phyloP scores from a whole-genome alignment of 2,797 vertebrate species.

The Heliangelus exortis region DNA sequence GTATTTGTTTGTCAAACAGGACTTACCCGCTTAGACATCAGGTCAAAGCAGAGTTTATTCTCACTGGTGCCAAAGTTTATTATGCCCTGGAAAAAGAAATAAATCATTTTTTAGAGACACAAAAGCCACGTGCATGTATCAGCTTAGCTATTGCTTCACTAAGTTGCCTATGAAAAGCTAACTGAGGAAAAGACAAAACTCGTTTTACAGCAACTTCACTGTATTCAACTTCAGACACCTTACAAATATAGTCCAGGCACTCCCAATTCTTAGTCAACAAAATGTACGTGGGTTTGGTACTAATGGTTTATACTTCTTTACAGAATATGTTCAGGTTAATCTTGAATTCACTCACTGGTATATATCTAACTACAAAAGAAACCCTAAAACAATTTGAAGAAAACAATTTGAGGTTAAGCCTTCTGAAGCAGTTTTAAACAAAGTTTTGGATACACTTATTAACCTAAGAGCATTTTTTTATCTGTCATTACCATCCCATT shows the following conservation, averaged over 20 bases:
- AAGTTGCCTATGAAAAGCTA: neutral
- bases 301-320: neutral
- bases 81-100: conserved; percentile 83
- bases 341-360: neutral
- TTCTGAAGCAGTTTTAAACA: neutral
- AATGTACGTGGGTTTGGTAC: neutral
- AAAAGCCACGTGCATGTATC: neutral
- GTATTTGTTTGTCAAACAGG: neutral
- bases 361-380: neutral
- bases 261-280: neutral
- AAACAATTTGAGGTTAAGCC: neutral
- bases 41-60: conserved; percentile 95
- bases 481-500: neutral
- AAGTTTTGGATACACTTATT: neutral
- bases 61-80: conserved; percentile 96
- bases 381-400: neutral
- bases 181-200: neutral
- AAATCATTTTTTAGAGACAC: neutral
- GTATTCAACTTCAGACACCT: neutral
- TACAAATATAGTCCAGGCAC: neutral
- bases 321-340: neutral
- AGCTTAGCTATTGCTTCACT: neutral
- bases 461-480: neutral
- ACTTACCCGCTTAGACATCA: conserved; percentile 91
- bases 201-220: neutral